Conservation (phyloP, 2,113 vertebrate genomes). For the Seriola aureovittata region DNA sequence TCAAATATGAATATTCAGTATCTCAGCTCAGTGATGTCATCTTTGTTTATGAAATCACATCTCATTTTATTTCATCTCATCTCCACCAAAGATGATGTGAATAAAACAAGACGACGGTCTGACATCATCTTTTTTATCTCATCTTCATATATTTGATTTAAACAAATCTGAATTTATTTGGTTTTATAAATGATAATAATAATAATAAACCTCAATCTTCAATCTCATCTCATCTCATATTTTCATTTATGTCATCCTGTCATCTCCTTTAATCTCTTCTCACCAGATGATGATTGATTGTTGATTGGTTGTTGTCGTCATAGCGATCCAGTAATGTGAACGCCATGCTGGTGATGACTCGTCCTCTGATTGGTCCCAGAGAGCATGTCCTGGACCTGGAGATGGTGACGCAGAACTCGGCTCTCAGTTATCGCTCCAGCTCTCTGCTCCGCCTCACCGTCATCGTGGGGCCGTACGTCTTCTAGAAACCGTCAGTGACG, state of each 20-base stretch:
- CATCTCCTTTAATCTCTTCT: background rate
- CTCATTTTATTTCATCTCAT: no score
- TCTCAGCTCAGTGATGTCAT: no score
- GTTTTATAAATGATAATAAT: no score
- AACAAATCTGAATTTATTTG: no score
- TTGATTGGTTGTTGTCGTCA: background rate
- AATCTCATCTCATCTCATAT: no score
- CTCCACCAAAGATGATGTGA: no score
- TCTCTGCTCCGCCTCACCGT: conserved; percentile 18
- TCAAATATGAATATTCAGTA: no score
- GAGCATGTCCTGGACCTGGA: conserved; percentile 29
- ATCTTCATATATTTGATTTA: no score
- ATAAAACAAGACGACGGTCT: no score
- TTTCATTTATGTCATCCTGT: background rate
- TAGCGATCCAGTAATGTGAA: conserved; percentile 23
- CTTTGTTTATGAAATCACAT: no score
- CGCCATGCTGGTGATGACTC: conserved; percentile 20
- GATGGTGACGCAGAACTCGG: conserved; percentile 23
- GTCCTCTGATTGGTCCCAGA: conserved; percentile 31
- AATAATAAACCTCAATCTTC: no score
- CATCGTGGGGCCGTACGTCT: conserved; percentile 2
- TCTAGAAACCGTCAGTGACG: background rate
- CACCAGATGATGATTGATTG: background rate
- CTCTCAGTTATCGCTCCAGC: conserved; percentile 9
- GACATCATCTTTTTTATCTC: no score